Base-by-base conservation (phyloP, 1,140 invertebrate genomes). In the Cyclina sinensis region DNA sequence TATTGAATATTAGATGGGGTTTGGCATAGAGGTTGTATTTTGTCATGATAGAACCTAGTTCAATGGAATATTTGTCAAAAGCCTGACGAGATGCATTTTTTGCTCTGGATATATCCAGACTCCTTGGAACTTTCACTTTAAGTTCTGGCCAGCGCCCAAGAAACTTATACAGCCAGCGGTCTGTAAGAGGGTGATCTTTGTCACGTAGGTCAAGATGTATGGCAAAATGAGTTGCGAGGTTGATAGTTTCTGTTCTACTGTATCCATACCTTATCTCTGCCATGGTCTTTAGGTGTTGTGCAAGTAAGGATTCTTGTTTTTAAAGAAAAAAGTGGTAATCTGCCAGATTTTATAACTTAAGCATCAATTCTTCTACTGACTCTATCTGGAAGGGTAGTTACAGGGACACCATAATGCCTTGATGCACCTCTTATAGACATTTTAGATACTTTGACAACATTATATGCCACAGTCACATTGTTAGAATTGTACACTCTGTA, bases 1-100 rank as follows among this genome's bases (percentile, higher is more conserved):
- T 86, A 0, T 90, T 14, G 93, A 94, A 48, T 95, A 96, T 73
- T 2, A 91, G 74, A 86, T 95, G 82, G 51, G 93, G 93, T 65
- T 89, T 89, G 82, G 92, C 46, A 24, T 48, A 68, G 48, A 30
- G 74, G n/a, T n/a, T n/a, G n/a, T n/a, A n/a, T n/a, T n/a, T n/a
- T n/a, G n/a, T n/a, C n/a, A n/a, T n/a, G n/a, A n/a, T n/a, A n/a
- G n/a, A n/a, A n/a, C n/a, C n/a, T n/a, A n/a, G n/a, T n/a, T n/a
- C n/a, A n/a, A n/a, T 39, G 70, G 79, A 89, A 51, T 84, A 70
- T 27, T 3, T 54, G 46, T 68, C 57, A 39, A 83, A n/a, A 54
- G 39, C 51, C 14, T 27, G n/a, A 83, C 68, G 39, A n/a, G 68
- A 51, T 78, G 88, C 84, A 83, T 32, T 18, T 51, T 84, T 84